Conservation (phyloP, 1,140 invertebrate genomes). For the Bombus confusus region DNA sequence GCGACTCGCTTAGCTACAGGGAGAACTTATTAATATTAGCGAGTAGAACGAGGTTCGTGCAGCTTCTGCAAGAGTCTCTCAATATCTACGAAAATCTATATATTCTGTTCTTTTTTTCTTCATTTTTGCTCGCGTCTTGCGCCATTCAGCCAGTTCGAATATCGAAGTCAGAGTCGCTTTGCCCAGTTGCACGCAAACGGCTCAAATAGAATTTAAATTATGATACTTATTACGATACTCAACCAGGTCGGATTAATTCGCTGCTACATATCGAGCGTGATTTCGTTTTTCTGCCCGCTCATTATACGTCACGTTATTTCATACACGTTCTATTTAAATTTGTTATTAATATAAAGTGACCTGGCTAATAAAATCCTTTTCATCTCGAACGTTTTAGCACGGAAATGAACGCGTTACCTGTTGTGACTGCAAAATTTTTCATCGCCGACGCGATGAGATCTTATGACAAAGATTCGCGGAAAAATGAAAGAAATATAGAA, state of each 20-base stretch:
- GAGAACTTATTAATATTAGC: not conserved
- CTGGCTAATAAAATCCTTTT: not conserved
- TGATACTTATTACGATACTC: constrained; percentile 26
- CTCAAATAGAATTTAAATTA: constrained; percentile 35
- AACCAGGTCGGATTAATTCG: constrained; percentile 26
- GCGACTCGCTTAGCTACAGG: not conserved
- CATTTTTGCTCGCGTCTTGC: not conserved
- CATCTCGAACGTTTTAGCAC: not conserved
- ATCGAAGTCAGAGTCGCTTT: not conserved
- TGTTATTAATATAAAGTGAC: constrained; percentile 25
- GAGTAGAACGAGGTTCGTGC: not conserved
- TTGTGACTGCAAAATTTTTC: not conserved
- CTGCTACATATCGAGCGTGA: not conserved
- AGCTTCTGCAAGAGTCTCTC: not conserved
- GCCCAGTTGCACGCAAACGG: constrained; percentile 1
- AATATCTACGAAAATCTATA: not conserved
- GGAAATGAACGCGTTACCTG: not conserved
- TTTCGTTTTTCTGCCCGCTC: not conserved
- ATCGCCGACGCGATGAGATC: not conserved
- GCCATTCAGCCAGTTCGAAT: constrained; percentile 13
- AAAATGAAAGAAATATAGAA: not conserved
- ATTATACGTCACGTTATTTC: constrained; percentile 27
- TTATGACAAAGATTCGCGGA: not conserved
- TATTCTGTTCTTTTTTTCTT: not conserved
- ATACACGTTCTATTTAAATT: constrained; percentile 25